phyloP scores from a whole-genome alignment of 2,797 vertebrate species.

The Myripristis murdjan region DNA sequence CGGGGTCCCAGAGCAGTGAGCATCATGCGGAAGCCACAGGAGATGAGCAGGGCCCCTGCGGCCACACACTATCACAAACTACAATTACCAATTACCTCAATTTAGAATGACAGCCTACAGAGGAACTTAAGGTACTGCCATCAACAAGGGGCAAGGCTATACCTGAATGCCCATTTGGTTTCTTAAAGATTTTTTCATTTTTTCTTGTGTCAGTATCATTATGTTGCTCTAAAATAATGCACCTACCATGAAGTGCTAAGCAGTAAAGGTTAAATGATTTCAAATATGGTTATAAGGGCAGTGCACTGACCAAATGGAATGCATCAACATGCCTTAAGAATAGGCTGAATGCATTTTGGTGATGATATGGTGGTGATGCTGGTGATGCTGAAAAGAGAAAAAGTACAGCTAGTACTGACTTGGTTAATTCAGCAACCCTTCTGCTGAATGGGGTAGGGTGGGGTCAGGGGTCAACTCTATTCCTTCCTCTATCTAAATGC shows the following conservation, averaged over 20 bases:
- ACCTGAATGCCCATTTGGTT: neutral
- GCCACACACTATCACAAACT: conserved; percentile 16
- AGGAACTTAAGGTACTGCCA: conserved; percentile 11
- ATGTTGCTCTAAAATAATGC: neutral
- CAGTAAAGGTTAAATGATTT: no score
- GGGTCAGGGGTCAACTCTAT: neutral
- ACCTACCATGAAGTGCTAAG: neutral
- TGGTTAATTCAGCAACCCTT: neutral
- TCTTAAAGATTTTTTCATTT: neutral
- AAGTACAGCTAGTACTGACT: no score
- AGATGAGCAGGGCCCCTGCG: neutral
- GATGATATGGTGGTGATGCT: no score
- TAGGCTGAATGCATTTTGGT: neutral
- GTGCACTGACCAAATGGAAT: no score
- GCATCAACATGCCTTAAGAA: neutral
- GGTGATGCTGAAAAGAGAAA: no score
- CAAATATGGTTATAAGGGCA: neutral
- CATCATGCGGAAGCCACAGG: conserved; percentile 18
- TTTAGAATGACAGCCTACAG: conserved; percentile 11
- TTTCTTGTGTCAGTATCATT: neutral
- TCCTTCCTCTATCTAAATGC: neutral
- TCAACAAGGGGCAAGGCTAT: conserved; percentile 2
- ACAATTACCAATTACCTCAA: conserved; percentile 26
- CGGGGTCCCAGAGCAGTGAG: conserved; percentile 14
- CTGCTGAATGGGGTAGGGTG: neutral